A percentile compares a stretch with the other conserved stretches of the same genome.
Conservation (phyloP, 2,113 vertebrate species). For the Zapus hudsonius region DNA sequence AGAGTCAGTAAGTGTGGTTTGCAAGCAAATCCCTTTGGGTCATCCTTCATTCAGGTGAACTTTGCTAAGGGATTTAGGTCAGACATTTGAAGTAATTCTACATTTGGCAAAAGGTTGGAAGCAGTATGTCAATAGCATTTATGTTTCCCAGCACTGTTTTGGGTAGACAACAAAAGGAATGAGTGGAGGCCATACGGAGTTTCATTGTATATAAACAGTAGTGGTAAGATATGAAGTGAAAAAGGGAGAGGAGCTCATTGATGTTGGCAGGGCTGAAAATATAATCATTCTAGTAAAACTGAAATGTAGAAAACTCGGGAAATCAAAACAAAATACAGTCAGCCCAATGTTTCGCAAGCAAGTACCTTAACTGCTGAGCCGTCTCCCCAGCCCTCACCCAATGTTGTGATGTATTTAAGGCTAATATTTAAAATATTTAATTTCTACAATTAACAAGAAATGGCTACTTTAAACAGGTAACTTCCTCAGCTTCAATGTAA, state of each 20-base stretch:
- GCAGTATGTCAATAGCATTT: neutral
- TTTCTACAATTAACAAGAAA: conserved; percentile 37
- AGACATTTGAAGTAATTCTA: neutral
- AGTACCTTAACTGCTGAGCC: no score
- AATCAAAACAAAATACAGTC: conserved; percentile 1
- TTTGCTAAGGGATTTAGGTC: neutral
- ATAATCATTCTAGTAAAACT: neutral
- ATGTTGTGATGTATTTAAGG: conserved; percentile 27
- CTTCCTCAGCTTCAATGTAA: neutral
- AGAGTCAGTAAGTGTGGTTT: neutral
- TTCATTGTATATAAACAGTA: neutral
- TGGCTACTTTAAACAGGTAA: neutral
- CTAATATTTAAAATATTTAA: neutral
- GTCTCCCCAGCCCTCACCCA: neutral
- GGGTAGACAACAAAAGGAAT: neutral
- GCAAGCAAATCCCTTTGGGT: neutral
- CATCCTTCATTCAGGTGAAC: neutral
- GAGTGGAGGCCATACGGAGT: neutral
- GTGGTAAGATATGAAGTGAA: neutral
- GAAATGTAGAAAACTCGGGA: neutral
- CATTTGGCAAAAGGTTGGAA: neutral
- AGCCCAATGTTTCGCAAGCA: neutral
- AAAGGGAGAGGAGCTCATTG: neutral
- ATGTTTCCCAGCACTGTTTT: neutral
- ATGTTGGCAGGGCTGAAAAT: neutral